These are phyloP conservation scores for Nipponacmea schrenckii DNA, from an alignment of 2,888 invertebrate species.

Conservation along the genomic window DNA sequence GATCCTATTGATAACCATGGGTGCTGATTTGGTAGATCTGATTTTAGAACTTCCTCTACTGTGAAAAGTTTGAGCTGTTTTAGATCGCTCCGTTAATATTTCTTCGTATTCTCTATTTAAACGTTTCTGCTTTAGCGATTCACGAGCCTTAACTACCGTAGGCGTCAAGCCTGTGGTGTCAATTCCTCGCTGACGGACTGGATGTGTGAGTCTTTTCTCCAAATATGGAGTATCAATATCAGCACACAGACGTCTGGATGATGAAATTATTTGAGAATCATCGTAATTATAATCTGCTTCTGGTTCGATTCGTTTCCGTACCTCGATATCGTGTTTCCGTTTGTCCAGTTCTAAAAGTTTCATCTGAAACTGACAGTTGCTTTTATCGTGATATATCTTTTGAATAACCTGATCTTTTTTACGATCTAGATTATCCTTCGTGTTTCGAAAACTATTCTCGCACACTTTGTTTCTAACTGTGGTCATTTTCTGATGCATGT, in stretches of 20 bases:
- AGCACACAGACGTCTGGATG: conserved; percentile 51
- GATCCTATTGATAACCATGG: background rate
- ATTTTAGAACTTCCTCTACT: background rate
- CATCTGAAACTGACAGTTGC: conserved; percentile 54
- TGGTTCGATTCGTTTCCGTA: conserved; percentile 52
- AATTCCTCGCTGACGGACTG: conserved; percentile 42
- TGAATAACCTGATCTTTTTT: conserved; percentile 44
- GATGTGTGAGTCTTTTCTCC: conserved; percentile 46
- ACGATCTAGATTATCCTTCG: conserved; percentile 41
- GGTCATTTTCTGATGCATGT: conserved; percentile 54
- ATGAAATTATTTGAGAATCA: conserved; percentile 46
- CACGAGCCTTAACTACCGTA: conserved; percentile 47
- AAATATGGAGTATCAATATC: conserved; percentile 49
- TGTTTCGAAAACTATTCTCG: conserved; percentile 50
- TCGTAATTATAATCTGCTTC: conserved; percentile 55
- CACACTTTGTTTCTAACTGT: conserved; percentile 61
- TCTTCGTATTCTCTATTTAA: conserved; percentile 23
- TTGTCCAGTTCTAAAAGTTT: conserved; percentile 57
- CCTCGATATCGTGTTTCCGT: conserved; percentile 50
- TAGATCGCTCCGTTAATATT: background rate
- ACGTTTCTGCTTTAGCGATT: conserved; percentile 39
- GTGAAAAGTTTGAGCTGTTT: background rate
- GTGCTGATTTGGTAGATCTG: background rate
- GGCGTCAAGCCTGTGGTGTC: conserved; percentile 49
- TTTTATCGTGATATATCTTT: conserved; percentile 47